Evolutionary conservation across 1,140 invertebrate genomes (phyloP).

Genomic region (Steinernema khuongi): DNA sequence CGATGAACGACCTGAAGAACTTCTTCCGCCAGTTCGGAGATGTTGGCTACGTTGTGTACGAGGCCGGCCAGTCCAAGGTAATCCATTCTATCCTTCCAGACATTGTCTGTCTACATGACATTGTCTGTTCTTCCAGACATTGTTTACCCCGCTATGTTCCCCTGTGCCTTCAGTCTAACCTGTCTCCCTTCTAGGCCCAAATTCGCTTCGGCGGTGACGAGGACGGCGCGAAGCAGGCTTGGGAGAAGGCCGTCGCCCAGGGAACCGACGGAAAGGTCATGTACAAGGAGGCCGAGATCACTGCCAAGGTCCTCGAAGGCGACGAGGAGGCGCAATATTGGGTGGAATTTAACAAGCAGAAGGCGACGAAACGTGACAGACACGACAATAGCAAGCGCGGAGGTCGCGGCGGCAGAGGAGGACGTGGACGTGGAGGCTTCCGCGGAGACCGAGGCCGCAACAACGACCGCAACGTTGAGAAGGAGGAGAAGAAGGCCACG

Average conservation of each 20-base stretch:
- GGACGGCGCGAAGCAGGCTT: constrained; percentile 67
- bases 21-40: constrained; percentile 52
- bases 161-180: too few relatives aligned
- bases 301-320: constrained; percentile 70
- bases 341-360: constrained; percentile 49
- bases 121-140: constrained; percentile 26
- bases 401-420: constrained; percentile 33
- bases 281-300: constrained; percentile 69
- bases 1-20: constrained; percentile 36
- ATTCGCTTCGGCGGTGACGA: constrained; percentile 70
- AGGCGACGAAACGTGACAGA: constrained; percentile 32
- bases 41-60: constrained; percentile 50
- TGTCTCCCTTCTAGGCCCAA: constrained; percentile 64
- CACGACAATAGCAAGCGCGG: constrained; percentile 23
- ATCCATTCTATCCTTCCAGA: constrained; percentile 21
- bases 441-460: constrained; percentile 12
- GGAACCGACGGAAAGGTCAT: constrained; percentile 60
- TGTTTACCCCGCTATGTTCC: constrained; percentile 26
- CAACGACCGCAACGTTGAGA: constrained; percentile 15
- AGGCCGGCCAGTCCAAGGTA: constrained; percentile 32
- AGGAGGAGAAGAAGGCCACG: constrained; percentile 8
- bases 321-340: constrained; percentile 64
- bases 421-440: constrained; percentile 29
- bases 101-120: constrained; percentile 26
- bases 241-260: constrained; percentile 64